Evolutionary conservation across 2,113 vertebrate genomes (phyloP).

Genomic region (Menidia beryllina): DNA sequence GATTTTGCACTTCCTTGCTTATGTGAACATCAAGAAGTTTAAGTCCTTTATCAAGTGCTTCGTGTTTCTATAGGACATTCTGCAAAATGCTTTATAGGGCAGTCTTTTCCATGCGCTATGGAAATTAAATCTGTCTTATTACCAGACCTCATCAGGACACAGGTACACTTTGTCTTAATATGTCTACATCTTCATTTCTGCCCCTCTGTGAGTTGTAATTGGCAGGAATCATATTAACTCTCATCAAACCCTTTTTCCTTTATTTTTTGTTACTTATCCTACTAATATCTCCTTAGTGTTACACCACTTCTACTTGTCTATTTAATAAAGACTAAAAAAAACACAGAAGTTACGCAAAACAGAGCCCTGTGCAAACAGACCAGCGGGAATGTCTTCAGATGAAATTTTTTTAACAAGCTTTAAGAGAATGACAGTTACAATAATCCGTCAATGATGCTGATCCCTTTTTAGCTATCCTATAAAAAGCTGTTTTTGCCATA

Average conservation of each 20-base stretch:
- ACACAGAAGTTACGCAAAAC: not conserved
- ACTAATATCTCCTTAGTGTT: too few species aligned
- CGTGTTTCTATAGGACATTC: too few species aligned
- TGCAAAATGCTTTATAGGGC: constrained; percentile 8
- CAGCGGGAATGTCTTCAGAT: not conserved
- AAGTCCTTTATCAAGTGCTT: not conserved
- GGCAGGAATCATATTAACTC: constrained; percentile 1
- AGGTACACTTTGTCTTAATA: constrained; percentile 26
- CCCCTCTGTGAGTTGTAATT: constrained; percentile 6
- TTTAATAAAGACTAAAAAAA: constrained; percentile 7
- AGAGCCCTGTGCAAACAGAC: too few species aligned
- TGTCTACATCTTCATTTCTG: constrained; percentile 14
- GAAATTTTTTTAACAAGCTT: constrained; percentile 19
- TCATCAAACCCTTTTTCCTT: not conserved
- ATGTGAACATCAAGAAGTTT: not conserved
- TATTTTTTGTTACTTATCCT: not conserved
- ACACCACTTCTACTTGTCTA: too few species aligned
- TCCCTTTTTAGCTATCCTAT: not conserved
- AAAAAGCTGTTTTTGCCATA: constrained; percentile 7
- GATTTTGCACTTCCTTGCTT: not conserved
- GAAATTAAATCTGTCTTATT: constrained; percentile 32
- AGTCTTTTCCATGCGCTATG: constrained; percentile 5
- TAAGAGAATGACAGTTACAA: too few species aligned
- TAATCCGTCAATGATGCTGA: too few species aligned
- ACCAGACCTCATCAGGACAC: constrained; percentile 32